Evolutionary conservation across 2,888 invertebrate genomes (phyloP).

Genomic region (Parascotia fuliginaria): DNA sequence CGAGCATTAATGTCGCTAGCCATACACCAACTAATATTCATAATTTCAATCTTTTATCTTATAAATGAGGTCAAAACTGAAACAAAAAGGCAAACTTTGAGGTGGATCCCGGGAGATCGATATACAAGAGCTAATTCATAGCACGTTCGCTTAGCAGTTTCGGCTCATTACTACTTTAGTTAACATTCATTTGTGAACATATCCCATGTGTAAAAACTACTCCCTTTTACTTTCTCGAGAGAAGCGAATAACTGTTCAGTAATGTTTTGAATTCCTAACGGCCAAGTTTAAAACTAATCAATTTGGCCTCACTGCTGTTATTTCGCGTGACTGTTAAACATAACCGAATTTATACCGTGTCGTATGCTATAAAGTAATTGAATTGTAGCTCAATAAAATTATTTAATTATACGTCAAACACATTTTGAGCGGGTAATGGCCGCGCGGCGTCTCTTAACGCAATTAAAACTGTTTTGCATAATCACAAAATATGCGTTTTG

Average conservation of each 20-base stretch:
- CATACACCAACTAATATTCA: slow-evolving; percentile 4
- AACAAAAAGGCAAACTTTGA: background rate
- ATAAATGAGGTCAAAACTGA: background rate
- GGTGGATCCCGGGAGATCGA: background rate
- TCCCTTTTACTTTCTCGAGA: background rate
- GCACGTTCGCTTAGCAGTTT: slow-evolving; percentile 5
- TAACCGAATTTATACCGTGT: slow-evolving; percentile 52
- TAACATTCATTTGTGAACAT: slow-evolving; percentile 3
- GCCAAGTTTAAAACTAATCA: slow-evolving; percentile 6
- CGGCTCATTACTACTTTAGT: slow-evolving; percentile 6
- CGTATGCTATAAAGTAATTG: slow-evolving; percentile 64
- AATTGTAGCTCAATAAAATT: slow-evolving; percentile 76
- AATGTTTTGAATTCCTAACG: background rate
- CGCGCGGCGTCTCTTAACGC: slow-evolving; percentile 59
- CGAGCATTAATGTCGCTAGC: slow-evolving; percentile 25
- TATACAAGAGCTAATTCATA: slow-evolving; percentile 7
- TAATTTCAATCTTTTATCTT: background rate
- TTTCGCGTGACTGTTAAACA: slow-evolving; percentile 12
- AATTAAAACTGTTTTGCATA: slow-evolving; percentile 78
- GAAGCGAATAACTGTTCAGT: background rate
- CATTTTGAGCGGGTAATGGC: slow-evolving; percentile 68
- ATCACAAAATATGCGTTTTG: slow-evolving; percentile 59
- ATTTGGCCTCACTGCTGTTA: slow-evolving; percentile 5
- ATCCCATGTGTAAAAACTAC: background rate
- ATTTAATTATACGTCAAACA: slow-evolving; percentile 79